Evolutionary conservation across 2,888 invertebrate genomes (phyloP).

Genomic region (Adela reaumurella): DNA sequence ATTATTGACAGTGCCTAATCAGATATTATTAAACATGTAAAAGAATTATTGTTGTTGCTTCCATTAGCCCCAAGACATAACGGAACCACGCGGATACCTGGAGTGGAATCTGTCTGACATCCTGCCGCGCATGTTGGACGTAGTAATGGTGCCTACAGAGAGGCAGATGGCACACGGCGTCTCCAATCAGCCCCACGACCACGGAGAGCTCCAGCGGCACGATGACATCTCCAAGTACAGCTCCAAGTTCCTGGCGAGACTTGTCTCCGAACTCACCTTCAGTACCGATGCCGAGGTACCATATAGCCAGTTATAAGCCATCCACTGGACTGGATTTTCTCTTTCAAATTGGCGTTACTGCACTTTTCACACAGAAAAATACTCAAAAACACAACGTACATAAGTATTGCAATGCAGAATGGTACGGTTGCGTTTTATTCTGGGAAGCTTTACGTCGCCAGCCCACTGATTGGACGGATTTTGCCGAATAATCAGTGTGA

Average conservation of each 20-base stretch:
- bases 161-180: slow-evolving; percentile 47
- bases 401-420: too few relatives aligned
- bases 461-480: too few relatives aligned
- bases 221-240: slow-evolving; percentile 64
- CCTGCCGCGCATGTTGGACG: slow-evolving; percentile 74
- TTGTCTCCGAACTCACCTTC: slow-evolving; percentile 77
- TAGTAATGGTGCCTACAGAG: slow-evolving; percentile 77
- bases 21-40: neutral
- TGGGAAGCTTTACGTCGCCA: too few relatives aligned
- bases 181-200: slow-evolving; percentile 41
- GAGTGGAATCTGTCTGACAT: slow-evolving; percentile 77
- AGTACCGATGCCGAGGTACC: slow-evolving; percentile 28
- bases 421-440: too few relatives aligned
- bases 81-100: slow-evolving; percentile 16
- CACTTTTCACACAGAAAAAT: too few relatives aligned
- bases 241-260: slow-evolving; percentile 74
- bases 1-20: too few relatives aligned
- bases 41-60: too few relatives aligned
- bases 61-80: neutral
- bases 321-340: too few relatives aligned
- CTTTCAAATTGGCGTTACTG: too few relatives aligned
- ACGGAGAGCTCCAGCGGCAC: slow-evolving; percentile 48
- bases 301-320: too few relatives aligned
- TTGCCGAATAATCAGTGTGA: too few relatives aligned
- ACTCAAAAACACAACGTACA: too few relatives aligned